Conservation (phyloP, 2,797 vertebrate species). For the Sebastes minor region DNA sequence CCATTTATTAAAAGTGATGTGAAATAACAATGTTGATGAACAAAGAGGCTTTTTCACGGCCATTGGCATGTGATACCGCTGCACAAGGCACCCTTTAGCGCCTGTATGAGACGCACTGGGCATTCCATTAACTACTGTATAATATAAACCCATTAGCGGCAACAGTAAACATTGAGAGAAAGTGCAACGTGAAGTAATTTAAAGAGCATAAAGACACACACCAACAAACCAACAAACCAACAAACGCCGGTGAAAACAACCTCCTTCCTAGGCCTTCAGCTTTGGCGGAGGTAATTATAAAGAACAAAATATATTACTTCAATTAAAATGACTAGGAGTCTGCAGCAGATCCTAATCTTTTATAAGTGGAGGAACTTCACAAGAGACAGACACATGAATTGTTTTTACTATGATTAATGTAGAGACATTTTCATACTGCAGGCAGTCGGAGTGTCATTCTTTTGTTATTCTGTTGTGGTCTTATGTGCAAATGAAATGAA, state of each 20-base stretch:
- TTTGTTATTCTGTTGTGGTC: constrained; percentile 27
- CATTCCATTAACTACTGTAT: too few species aligned
- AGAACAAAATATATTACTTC: background rate
- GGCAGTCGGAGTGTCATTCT: background rate
- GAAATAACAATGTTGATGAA: background rate
- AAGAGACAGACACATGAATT: background rate
- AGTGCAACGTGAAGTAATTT: too few species aligned
- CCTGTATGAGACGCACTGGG: too few species aligned
- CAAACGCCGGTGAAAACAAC: too few species aligned
- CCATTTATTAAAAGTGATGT: background rate
- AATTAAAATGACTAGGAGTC: background rate
- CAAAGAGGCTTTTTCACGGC: background rate
- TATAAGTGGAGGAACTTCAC: background rate
- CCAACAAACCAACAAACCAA: too few species aligned
- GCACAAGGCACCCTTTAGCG: too few species aligned
- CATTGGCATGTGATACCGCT: background rate
- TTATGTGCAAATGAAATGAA: constrained; percentile 44
- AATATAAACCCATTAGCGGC: too few species aligned
- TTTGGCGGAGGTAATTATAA: too few species aligned
- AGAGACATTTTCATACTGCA: background rate
- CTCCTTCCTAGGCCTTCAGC: too few species aligned
- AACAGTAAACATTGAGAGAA: too few species aligned
- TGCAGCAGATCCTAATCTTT: background rate
- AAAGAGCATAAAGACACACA: too few species aligned
- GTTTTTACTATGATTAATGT: background rate